Evolutionary conservation across 2,113 vertebrate species (phyloP).

Genomic region (Sinocyclocheilus grahami): DNA sequence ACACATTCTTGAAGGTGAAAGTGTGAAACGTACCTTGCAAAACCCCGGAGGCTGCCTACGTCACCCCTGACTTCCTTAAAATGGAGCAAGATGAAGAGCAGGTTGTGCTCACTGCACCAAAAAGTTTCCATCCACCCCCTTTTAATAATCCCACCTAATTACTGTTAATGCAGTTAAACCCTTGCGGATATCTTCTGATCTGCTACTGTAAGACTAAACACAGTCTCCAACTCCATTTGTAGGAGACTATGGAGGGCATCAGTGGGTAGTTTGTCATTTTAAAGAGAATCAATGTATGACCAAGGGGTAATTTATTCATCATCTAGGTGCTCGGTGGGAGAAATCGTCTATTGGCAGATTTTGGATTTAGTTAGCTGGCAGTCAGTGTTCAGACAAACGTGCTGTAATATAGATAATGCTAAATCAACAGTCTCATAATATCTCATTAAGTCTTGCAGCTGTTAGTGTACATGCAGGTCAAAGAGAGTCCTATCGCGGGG

Average conservation of each 20-base stretch:
- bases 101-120: constrained; percentile 32
- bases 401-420: constrained; percentile 39
- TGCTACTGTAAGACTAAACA: constrained; percentile 37
- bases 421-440: constrained; percentile 43
- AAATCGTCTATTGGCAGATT: constrained; percentile 46
- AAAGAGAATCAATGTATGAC: constrained; percentile 44
- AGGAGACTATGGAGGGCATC: constrained; percentile 28
- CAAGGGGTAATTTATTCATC: constrained; percentile 52
- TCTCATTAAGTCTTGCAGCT: constrained; percentile 31
- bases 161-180: constrained; percentile 19
- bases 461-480: background rate
- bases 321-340: constrained; percentile 23
- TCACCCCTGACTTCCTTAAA: constrained; percentile 36
- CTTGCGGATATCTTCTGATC: constrained; percentile 11
- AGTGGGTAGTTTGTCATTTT: constrained; percentile 50
- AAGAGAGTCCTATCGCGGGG: background rate
- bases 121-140: constrained; percentile 27
- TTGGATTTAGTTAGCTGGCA: constrained; percentile 24
- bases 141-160: constrained; percentile 40
- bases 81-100: constrained; percentile 35
- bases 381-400: constrained; percentile 33
- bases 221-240: constrained; percentile 13
- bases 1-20: constrained; percentile 31
- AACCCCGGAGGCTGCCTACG: constrained; percentile 25
- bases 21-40: constrained; percentile 23